phyloP scores from a whole-genome alignment of 2,888 invertebrate genomes.

The Ypsolopha sequella region DNA sequence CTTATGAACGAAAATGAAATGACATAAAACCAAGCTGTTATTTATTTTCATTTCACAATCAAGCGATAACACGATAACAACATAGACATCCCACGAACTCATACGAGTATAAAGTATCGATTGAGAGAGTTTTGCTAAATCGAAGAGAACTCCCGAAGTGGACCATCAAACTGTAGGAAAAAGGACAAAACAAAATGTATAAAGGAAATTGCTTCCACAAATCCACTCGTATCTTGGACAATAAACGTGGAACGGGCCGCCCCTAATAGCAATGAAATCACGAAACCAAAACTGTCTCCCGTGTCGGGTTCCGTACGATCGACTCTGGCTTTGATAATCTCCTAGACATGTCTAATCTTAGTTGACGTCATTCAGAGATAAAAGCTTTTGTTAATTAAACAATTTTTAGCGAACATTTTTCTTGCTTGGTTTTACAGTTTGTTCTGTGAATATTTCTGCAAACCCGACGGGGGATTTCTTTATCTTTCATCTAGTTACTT shows the following conservation, averaged over 20 bases:
- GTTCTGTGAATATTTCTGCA: no score
- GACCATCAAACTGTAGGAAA: constrained; percentile 67
- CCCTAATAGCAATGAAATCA: constrained; percentile 71
- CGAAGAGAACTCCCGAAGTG: constrained; percentile 62
- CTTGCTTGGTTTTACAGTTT: no score
- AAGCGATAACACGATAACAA: no score
- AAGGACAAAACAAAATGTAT: constrained; percentile 72
- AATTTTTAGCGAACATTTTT: no score
- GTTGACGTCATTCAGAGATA: no score
- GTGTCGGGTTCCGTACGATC: constrained; percentile 40
- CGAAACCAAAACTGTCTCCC: constrained; percentile 66
- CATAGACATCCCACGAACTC: no score
- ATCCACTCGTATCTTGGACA: constrained; percentile 70
- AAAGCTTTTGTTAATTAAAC: no score
- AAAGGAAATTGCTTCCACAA: constrained; percentile 72
- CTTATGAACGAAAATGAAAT: constrained; percentile 33
- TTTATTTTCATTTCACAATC: no score
- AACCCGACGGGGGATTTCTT: no score
- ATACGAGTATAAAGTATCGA: constrained; percentile 38
- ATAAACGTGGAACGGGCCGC: constrained; percentile 62
- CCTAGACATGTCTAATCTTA: constrained; percentile 18
- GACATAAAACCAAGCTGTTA: constrained; percentile 16
- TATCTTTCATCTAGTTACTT: no score
- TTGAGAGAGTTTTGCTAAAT: constrained; percentile 54
- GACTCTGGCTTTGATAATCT: constrained; percentile 39